Base-by-base conservation (phyloP, 2,888 invertebrate genomes). In the Drosophila tanythrix region DNA sequence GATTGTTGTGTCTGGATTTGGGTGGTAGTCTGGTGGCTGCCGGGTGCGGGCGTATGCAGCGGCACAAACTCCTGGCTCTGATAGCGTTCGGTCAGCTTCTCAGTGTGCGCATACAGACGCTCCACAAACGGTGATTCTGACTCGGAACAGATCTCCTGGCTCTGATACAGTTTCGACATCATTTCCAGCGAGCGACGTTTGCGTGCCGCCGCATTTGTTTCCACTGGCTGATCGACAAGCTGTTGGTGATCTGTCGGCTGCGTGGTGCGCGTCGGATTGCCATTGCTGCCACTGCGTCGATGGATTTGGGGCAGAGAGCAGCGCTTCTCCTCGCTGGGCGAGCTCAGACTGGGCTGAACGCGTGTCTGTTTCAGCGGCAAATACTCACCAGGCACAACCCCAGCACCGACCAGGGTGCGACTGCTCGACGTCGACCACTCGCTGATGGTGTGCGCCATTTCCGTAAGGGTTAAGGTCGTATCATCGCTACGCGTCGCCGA, bases 391-490 rank as follows among this genome's bases (percentile, higher is more conserved):
- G 96, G 95, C 10, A 81, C 64, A 3, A 83, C 83, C 13, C 27
- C 29, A 15, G 25, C 29, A 15, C 95, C 95, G 52, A 96, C 94
- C 11, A 97, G 94, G 0, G 96, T 96, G 66, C 96, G 96, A 84
- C 96, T 96, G 27, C 96, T 96, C 76, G 97, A 97, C 1, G 96
- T 96, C 0, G 97, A 97, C 96, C 97, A 97, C 81, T 97, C 97
- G 0, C 97, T 97, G 83, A 97, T 96, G 1, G 96, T 96, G 74
- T 96, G 96, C 1, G 96, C 97, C 80, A 95, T 94, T 91, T 95
- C 95, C 0, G 95, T 95, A 43, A 96, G 91, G 2, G 95, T 95
- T 56, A 96, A 92, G 0, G 95, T 95, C 59, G 97, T 97, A 88
- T 97, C 97, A 85, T 97, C 97, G 79, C 97, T 97, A 90, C 97